Conservation (phyloP, 2,113 vertebrate genomes). For the Camelus bactrianus region DNA sequence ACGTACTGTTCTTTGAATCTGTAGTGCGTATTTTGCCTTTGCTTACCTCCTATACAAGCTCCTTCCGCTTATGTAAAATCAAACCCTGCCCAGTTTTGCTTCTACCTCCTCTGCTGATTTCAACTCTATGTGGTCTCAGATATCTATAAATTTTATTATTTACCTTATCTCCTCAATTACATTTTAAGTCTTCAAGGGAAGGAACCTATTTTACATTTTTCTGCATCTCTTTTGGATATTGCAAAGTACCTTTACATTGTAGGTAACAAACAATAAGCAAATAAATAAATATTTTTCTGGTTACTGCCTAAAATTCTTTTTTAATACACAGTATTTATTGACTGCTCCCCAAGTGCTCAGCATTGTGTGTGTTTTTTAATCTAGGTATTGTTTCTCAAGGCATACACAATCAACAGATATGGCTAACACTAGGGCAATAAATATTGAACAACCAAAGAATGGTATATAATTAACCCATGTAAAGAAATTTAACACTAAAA, state of each 20-base stretch:
- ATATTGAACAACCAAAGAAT: neutral
- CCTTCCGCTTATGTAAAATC: conserved; percentile 3
- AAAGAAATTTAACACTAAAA: neutral
- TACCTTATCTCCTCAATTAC: conserved; percentile 10
- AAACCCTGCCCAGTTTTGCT: neutral
- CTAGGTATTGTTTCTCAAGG: neutral
- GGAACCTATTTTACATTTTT: conserved; percentile 10
- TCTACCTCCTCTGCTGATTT: neutral
- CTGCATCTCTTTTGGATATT: neutral
- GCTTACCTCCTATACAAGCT: neutral
- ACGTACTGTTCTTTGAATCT: neutral
- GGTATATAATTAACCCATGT: neutral
- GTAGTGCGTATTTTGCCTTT: neutral
- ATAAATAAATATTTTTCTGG: conserved; percentile 4
- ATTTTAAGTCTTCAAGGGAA: neutral
- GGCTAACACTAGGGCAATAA: neutral
- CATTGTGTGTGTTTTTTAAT: neutral
- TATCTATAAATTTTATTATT: conserved; percentile 19
- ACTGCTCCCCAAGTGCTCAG: neutral
- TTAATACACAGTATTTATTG: neutral
- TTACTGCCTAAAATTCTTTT: neutral
- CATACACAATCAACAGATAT: neutral
- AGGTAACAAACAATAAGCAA: neutral
- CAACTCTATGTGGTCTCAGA: neutral
- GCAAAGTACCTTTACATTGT: neutral